Percentiles rank a stretch among this genome's conserved stretches.
Evolutionary conservation across 2,113 vertebrate genomes (phyloP).

Genomic region (Lichenostomus cassidix): DNA sequence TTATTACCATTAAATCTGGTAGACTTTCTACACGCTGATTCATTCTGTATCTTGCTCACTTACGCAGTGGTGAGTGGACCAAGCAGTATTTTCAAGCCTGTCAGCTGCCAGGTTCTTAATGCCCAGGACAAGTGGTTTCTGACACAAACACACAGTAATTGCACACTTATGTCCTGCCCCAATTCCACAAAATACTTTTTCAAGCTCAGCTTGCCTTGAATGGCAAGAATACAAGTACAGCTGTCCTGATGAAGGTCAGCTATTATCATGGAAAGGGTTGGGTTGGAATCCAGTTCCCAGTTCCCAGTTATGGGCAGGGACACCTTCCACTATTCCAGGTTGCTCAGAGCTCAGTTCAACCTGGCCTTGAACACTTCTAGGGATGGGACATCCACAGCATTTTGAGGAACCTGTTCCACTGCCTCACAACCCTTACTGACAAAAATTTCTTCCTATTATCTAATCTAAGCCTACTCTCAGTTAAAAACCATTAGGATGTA

Average conservation of each 20-base stretch:
- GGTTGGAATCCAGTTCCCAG: too few species aligned
- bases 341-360: neutral
- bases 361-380: neutral
- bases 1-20: neutral
- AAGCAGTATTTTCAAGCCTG: neutral
- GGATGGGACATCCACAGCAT: neutral
- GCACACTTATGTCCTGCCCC: neutral
- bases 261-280: neutral
- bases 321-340: neutral
- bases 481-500: neutral
- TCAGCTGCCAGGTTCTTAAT: neutral
- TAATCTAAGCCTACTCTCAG: neutral
- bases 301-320: neutral
- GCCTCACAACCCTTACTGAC: neutral
- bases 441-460: neutral
- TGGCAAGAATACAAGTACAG: neutral
- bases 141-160: neutral
- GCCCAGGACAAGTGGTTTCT: neutral
- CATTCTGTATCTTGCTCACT: neutral
- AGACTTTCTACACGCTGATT: neutral
- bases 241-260: neutral
- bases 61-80: neutral
- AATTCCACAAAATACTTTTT: neutral
- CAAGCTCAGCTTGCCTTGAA: neutral
- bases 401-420: neutral